A percentile compares a stretch with the other conserved stretches of the same genome.
phyloP scores from a whole-genome alignment of 37 sponge, comb jelly and placozoan species.

The Diacarnus erythraeanus region DNA sequence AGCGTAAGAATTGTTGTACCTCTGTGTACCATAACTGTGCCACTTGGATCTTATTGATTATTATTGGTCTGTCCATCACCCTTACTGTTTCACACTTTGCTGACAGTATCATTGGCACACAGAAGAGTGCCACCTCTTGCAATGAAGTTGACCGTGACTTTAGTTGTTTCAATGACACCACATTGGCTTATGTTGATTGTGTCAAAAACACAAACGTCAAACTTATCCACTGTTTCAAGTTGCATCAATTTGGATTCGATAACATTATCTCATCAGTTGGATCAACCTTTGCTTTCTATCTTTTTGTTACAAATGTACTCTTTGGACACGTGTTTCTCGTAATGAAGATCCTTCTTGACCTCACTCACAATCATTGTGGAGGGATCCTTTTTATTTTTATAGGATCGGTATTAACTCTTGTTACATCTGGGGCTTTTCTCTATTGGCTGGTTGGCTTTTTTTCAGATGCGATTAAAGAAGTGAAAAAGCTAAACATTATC shows the following conservation, averaged over 20 bases:
- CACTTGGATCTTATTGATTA: constrained; percentile 31
- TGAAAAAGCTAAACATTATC: constrained; percentile 13
- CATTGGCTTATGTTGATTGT: constrained; percentile 35
- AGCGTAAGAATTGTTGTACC: not conserved
- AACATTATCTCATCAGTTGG: constrained; percentile 35
- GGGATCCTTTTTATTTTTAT: constrained; percentile 13
- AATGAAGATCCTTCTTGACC: constrained; percentile 39
- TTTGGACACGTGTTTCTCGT: constrained; percentile 28
- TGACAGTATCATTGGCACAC: constrained; percentile 21
- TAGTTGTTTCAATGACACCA: constrained; percentile 33
- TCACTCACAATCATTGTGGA: constrained; percentile 31
- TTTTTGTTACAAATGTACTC: constrained; percentile 16
- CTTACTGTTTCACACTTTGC: constrained; percentile 35
- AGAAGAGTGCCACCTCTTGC: constrained; percentile 6
- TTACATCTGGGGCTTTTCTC: not conserved
- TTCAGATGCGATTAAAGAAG: not conserved
- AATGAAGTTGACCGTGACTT: constrained; percentile 9
- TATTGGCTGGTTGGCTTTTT: not conserved
- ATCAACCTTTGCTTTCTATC: constrained; percentile 52
- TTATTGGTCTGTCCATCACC: constrained; percentile 3
- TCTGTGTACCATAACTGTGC: not conserved
- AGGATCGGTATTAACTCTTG: not conserved
- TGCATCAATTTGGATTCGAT: constrained; percentile 49
- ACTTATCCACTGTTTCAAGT: constrained; percentile 51
- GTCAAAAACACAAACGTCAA: not conserved